Evolutionary conservation across 2,113 vertebrate genomes (phyloP).

Genomic region (Epinephelus fuscoguttatus): DNA sequence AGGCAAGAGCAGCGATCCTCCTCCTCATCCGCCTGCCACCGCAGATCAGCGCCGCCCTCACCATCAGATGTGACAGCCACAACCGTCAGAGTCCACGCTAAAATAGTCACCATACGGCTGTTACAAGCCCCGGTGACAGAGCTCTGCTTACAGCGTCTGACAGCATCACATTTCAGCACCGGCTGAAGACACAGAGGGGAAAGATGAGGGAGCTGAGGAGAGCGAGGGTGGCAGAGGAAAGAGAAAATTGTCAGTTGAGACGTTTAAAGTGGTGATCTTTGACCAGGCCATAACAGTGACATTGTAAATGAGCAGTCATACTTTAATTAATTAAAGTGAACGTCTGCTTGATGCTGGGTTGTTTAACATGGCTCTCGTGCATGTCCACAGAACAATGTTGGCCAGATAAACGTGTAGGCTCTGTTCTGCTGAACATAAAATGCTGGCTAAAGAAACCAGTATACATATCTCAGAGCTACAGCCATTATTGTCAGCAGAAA

Average conservation of each 20-base stretch:
- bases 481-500: not conserved
- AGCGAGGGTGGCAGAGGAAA: not conserved
- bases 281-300: not conserved
- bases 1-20: slow-evolving; percentile 10
- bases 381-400: not conserved
- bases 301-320: no score
- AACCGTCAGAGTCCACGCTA: slow-evolving; percentile 72
- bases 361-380: not conserved
- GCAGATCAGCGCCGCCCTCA: slow-evolving; percentile 66
- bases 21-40: slow-evolving; percentile 54
- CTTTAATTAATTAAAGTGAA: not conserved
- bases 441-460: not conserved
- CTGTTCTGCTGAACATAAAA: not conserved
- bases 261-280: not conserved
- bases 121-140: slow-evolving; percentile 69
- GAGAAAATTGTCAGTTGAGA: no score
- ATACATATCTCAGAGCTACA: slow-evolving; percentile 1
- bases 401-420: not conserved
- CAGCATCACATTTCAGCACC: slow-evolving; percentile 70
- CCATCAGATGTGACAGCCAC: slow-evolving; percentile 83
- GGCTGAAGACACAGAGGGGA: not conserved
- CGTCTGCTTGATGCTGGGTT: not conserved
- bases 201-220: not conserved
- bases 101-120: slow-evolving; percentile 82
- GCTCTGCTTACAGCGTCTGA: slow-evolving; percentile 76